Base-by-base conservation (phyloP, 2,113 vertebrate genomes). In the Martes martes region DNA sequence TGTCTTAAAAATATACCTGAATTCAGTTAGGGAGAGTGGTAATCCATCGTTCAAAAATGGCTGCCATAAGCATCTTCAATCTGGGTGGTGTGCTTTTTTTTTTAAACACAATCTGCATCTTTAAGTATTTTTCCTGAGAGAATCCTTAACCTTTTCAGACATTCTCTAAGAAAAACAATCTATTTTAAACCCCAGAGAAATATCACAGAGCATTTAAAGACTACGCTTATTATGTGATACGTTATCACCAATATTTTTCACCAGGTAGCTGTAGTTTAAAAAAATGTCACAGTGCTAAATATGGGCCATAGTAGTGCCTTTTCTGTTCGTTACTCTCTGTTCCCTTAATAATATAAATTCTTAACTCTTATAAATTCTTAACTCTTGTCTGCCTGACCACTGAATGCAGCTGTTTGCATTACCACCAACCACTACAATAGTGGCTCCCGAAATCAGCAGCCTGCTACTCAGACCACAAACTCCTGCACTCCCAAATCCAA, bases 161-260 rank as follows among this genome's bases (percentile, higher is more conserved):
- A 59, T 74, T 97, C 86, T 79, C 63, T 71, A 95, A 95, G 81
- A 98, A 96, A 95, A 73, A 3, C 5, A 89, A 45, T 61, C 52
- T 96, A 33, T 93, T 94, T 96, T 59, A 94, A 97, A 69, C 0
- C 2, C 6, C 2, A 36, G 16, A 94, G 93, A 91, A 92, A 87
- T 71, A 95, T 59, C 42, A 65, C 63, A 24, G 39, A 78, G 11
- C 45, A 50, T 31, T 95, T 52, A 93, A 94, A 97, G 57, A 76
- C 85, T 23, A 31, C 11, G 13, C 18, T 94, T 96, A 67, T 63
- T 61, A 91, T 92, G 26, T 67, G 81, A 16, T 67, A 33, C 47
- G 26, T 42, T 24, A 42, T 76, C 69, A 94, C 5, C 24, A n/a
- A 94, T 42, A 8, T 93, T 97, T 97, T 95, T 14, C 15, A 52